Evolutionary conservation across 2,797 vertebrate species (phyloP).

Genomic region (Sternarchorhynchus goeldii): DNA sequence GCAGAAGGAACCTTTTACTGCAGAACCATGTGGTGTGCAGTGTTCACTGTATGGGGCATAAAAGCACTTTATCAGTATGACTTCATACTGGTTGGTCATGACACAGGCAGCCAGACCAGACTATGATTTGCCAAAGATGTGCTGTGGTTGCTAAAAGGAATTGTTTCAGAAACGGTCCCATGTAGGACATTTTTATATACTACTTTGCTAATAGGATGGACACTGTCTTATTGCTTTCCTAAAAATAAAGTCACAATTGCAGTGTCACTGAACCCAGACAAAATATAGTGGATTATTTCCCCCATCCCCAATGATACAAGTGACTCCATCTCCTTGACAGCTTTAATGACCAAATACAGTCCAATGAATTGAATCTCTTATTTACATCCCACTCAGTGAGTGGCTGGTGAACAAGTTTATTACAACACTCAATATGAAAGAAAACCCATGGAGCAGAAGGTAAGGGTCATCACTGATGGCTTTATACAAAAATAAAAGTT

Average conservation of each 20-base stretch:
- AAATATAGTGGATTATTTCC: background rate
- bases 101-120: constrained; percentile 56
- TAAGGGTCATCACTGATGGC: background rate
- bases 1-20: constrained; percentile 16
- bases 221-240: background rate
- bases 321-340: background rate
- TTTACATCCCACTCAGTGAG: too few relatives aligned
- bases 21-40: constrained; percentile 54
- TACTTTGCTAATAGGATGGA: constrained; percentile 23
- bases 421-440: too few relatives aligned
- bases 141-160: constrained; percentile 19
- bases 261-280: constrained; percentile 12
- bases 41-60: constrained; percentile 68
- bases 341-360: background rate
- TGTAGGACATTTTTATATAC: constrained; percentile 37
- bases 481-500: too few relatives aligned
- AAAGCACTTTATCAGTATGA: constrained; percentile 87
- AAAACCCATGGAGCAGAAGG: background rate
- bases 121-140: constrained; percentile 50
- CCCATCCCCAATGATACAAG: too few relatives aligned
- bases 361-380: too few relatives aligned
- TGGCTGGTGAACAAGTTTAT: too few relatives aligned
- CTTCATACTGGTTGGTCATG: constrained; percentile 59
- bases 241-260: background rate
- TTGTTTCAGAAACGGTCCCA: constrained; percentile 5